Evolutionary conservation across 2,797 vertebrate genomes (phyloP).

Genomic region (Sebastes reedi): DNA sequence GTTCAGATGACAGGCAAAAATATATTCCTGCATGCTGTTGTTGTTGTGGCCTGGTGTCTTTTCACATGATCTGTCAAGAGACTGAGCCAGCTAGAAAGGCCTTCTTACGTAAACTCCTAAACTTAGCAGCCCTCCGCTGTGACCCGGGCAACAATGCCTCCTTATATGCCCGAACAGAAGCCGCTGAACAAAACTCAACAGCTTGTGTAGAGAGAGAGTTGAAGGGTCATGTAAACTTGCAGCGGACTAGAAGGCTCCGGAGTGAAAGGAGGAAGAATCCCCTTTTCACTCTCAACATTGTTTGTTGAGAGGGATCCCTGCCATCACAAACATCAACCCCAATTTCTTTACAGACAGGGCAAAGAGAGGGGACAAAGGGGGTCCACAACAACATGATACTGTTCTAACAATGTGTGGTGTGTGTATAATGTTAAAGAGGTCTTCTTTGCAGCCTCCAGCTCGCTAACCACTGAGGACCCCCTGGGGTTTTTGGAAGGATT

Average conservation of each 20-base stretch:
- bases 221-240: slow-evolving; percentile 84
- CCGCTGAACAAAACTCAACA: slow-evolving; percentile 71
- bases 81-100: slow-evolving; percentile 63
- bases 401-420: slow-evolving; percentile 39
- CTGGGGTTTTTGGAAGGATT: slow-evolving; percentile 58
- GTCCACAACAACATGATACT: slow-evolving; percentile 58
- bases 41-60: slow-evolving; percentile 64
- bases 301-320: slow-evolving; percentile 68
- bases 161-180: slow-evolving; percentile 75
- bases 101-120: slow-evolving; percentile 74
- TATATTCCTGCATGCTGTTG: slow-evolving; percentile 64
- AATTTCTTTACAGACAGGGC: slow-evolving; percentile 66
- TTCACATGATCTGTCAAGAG: slow-evolving; percentile 71
- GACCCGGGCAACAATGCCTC: slow-evolving; percentile 76
- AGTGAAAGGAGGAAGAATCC: slow-evolving; percentile 76
- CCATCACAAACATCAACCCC: slow-evolving; percentile 69
- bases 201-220: slow-evolving; percentile 74
- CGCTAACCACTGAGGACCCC: slow-evolving; percentile 49
- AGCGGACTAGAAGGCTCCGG: slow-evolving; percentile 68
- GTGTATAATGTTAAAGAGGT: slow-evolving; percentile 47
- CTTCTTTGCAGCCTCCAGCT: slow-evolving; percentile 52
- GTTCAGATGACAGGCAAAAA: slow-evolving; percentile 69
- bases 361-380: slow-evolving; percentile 57
- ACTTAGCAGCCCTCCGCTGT: slow-evolving; percentile 73
- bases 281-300: slow-evolving; percentile 73